Conservation (phyloP, 2,113 vertebrate genomes). For the Tapirus terrestris region DNA sequence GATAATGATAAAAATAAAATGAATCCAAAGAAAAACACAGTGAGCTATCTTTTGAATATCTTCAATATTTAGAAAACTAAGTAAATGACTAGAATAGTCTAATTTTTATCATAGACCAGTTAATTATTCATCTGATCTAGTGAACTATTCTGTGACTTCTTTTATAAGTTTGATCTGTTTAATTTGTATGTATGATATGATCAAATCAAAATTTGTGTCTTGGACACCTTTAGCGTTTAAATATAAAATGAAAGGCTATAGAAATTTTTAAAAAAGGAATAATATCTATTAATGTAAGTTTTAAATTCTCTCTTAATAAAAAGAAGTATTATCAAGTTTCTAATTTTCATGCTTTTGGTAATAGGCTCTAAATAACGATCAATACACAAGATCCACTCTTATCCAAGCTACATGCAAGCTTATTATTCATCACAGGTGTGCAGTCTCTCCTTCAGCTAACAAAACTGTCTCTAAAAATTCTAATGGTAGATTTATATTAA, state of each 20-base stretch:
- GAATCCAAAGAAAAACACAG: slow-evolving; percentile 14
- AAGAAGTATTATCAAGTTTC: not conserved
- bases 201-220: slow-evolving; percentile 29
- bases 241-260: not conserved
- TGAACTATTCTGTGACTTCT: not conserved
- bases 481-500: slow-evolving; percentile 5
- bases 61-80: slow-evolving; percentile 30
- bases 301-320: slow-evolving; percentile 9
- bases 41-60: not conserved
- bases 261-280: not conserved
- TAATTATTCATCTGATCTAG: not conserved
- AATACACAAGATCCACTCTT: not conserved
- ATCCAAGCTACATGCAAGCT: not conserved
- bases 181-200: not conserved
- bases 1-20: slow-evolving; percentile 54
- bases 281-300: not conserved
- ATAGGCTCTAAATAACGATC: not conserved
- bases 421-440: not conserved
- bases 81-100: not conserved
- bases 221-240: slow-evolving; percentile 28
- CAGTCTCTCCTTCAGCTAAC: not conserved
- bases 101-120: not conserved
- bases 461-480: slow-evolving; percentile 18
- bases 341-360: not conserved
- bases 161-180: not conserved